phyloP scores from a whole-genome alignment of 2,797 vertebrate species.

The Gallirallus australis region DNA sequence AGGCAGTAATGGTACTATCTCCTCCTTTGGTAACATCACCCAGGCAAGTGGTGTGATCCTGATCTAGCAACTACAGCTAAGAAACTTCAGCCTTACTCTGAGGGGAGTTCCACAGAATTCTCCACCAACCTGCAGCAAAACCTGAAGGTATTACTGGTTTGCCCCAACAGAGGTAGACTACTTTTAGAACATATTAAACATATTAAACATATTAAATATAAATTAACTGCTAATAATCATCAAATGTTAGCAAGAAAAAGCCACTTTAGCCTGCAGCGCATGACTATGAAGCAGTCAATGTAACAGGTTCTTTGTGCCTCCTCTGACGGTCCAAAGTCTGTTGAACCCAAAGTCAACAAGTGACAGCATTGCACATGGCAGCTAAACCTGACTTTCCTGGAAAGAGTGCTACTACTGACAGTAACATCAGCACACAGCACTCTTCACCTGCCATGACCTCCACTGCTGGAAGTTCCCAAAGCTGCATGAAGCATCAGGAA shows the following conservation, averaged over 20 bases:
- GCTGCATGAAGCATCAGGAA: neutral
- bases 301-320: neutral
- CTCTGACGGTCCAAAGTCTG: neutral
- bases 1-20: neutral
- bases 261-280: neutral
- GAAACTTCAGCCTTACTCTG: neutral
- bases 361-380: rapidly evolving
- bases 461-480: neutral
- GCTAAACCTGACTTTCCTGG: neutral
- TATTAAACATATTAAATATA: too few relatives aligned
- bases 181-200: neutral
- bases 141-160: neutral
- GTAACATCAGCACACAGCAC: neutral
- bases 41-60: neutral
- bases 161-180: neutral
- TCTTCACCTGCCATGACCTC: neutral
- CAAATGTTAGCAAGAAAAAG: neutral
- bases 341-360: neutral
- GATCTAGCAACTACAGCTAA: neutral
- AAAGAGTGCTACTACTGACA: neutral
- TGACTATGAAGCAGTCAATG: neutral
- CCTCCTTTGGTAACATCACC: neutral
- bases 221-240: neutral
- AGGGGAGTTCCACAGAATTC: neutral
- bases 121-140: neutral